Evolutionary conservation across 2,888 invertebrate species (phyloP), one percentile per base, ranked within the genome.

Genomic region (Eupithecia abbreviata): DNA sequence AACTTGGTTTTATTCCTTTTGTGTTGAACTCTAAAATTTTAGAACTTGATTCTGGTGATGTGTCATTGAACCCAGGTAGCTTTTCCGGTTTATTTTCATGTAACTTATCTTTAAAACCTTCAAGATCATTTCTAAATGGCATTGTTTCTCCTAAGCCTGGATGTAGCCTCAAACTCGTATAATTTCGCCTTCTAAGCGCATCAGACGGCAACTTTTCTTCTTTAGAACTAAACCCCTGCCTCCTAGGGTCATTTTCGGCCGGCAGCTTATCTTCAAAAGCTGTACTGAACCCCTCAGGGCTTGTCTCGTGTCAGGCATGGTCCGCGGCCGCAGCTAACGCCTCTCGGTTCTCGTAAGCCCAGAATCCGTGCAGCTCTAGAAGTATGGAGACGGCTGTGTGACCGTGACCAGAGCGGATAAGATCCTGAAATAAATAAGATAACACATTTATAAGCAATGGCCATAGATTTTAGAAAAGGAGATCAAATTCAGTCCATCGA

Each of bases 301-400:
- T 0, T 3, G n/a, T 51, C 41, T 55, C 41, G 73, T 71, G 78
- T 78, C 78, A 78, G 71, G 85, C 86, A 96, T 97, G 90, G 86
- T 97, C 97, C 0, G 97, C 96, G 45, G 97, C 97, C 2, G 96
- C 96, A 0, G 96, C 96, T 83, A 97, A 94, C 0, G 97, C 96
- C 94, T 99, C 99, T 82, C 99, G 95, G 91, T 98, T 98, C 95
- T 99, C 99, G 88, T 99, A 98, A 0, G 98, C 98, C 98, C 98
- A 98, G 95, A 99, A 99, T 72, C 99, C 98, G 91, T 99, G 98
- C 85, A 99, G 96, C 93, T 99, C 99, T 82, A 98, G 97, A 77
- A 99, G 95, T 89, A 99, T 98, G 86, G 98, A 98, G 62, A 99
- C 97, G 78, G 99, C 98, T 0, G 98, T 98, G 86, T 98, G 98